A percentile compares a stretch with the other conserved stretches of the same genome.
These are phyloP conservation scores for Cephus rjabovi DNA, from an alignment of 2,888 invertebrate species.

Conservation along the genomic window DNA sequence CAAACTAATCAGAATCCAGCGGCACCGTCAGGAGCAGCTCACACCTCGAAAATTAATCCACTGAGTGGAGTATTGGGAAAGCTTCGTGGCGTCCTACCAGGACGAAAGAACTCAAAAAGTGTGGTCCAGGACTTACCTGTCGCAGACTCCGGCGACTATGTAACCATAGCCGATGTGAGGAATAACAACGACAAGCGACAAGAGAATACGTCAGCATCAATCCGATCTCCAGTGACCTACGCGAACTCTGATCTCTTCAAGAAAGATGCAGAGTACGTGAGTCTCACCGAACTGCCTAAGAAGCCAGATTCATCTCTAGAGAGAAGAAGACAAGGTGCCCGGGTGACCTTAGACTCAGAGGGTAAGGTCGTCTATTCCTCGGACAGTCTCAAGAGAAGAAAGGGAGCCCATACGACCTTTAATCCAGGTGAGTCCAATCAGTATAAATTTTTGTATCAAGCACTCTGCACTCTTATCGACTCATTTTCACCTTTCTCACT, in stretches of 20 bases:
- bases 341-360: constrained; percentile 86
- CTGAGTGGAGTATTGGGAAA: constrained; percentile 81
- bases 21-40: background rate
- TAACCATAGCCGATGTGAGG: constrained; percentile 85
- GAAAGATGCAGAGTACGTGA: constrained; percentile 83
- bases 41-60: constrained; percentile 64
- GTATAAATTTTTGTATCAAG: background rate
- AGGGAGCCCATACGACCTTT: constrained; percentile 86
- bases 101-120: constrained; percentile 15
- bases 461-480: background rate
- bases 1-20: background rate
- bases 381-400: constrained; percentile 83
- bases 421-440: constrained; percentile 75
- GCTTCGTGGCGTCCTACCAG: constrained; percentile 69
- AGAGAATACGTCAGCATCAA: constrained; percentile 35
- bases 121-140: constrained; percentile 29
- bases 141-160: constrained; percentile 82
- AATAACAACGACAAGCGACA: constrained; percentile 78
- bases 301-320: constrained; percentile 69
- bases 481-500: background rate
- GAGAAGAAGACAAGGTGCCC: constrained; percentile 76
- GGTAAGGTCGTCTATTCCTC: constrained; percentile 91
- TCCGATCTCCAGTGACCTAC: constrained; percentile 62
- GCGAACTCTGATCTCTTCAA: constrained; percentile 76
- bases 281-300: constrained; percentile 81